Evolutionary conservation across 2,797 vertebrate species (phyloP).

Genomic region (Xerus rutilus): DNA sequence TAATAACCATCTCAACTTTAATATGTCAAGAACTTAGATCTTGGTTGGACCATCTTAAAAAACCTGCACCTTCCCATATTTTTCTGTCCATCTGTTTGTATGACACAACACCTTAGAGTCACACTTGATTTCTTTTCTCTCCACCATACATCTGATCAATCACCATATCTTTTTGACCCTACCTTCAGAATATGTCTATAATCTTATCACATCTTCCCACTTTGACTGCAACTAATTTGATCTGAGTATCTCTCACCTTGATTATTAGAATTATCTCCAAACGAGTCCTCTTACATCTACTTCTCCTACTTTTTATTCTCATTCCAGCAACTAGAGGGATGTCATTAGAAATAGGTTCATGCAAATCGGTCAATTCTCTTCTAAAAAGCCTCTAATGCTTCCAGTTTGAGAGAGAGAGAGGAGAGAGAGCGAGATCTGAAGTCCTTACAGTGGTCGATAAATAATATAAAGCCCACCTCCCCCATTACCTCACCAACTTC

Average conservation of each 20-base stretch:
- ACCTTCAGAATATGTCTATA: neutral
- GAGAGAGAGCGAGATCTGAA: neutral
- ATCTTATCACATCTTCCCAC: neutral
- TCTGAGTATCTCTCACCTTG: neutral
- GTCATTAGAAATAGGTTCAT: neutral
- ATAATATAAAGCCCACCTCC: neutral
- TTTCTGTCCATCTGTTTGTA: neutral
- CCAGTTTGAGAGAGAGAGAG: neutral
- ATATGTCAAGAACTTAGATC: neutral
- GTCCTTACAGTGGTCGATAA: neutral
- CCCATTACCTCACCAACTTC: neutral
- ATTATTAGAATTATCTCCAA: neutral
- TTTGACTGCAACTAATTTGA: neutral
- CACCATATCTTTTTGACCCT: neutral
- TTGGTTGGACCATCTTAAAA: neutral
- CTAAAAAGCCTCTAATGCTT: neutral
- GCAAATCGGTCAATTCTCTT: neutral
- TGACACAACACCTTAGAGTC: neutral
- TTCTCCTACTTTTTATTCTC: neutral
- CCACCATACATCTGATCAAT: neutral
- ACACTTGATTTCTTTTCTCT: neutral
- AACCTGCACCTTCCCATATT: neutral
- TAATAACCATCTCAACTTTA: slow-evolving; percentile 1
- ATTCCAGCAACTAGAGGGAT: neutral
- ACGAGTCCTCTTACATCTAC: neutral